A percentile compares a stretch with the other conserved stretches of the same genome.
phyloP scores from a whole-genome alignment of 2,888 invertebrate species.

The Pachliopta kotzebuea region DNA sequence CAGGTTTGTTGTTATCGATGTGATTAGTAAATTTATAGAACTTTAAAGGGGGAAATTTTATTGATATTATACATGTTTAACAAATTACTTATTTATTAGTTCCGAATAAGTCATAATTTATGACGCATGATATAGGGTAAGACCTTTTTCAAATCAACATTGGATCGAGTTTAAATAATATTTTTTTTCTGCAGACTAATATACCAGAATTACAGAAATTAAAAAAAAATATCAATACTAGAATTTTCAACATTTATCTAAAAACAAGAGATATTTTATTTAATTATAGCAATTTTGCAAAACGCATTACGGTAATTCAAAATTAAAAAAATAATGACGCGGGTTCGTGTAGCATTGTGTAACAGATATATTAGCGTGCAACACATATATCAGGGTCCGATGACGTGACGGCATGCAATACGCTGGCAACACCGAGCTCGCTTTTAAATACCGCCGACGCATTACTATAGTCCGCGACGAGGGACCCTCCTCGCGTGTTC shows the following conservation, averaged over 20 bases:
- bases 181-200: too few species aligned
- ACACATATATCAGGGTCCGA: conserved; percentile 30
- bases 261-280: too few species aligned
- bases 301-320: not conserved
- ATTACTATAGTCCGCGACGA: conserved; percentile 15
- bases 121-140: too few species aligned
- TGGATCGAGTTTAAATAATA: too few species aligned
- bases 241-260: too few species aligned
- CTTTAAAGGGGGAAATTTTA: too few species aligned
- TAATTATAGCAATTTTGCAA: not conserved
- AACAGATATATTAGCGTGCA: conserved; percentile 28
- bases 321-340: not conserved
- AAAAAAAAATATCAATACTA: too few species aligned
- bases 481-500: conserved; percentile 17
- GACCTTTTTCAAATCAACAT: too few species aligned
- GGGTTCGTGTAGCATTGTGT: conserved; percentile 8
- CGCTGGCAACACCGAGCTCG: conserved; percentile 18
- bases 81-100: too few species aligned
- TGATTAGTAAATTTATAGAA: not conserved
- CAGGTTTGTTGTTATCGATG: not conserved
- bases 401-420: conserved; percentile 35
- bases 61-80: too few species aligned
- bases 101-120: too few species aligned
- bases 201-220: too few species aligned
- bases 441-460: conserved; percentile 16